Base-by-base conservation (phyloP, 2,888 invertebrate genomes). In the Oasisia sp. region DNA sequence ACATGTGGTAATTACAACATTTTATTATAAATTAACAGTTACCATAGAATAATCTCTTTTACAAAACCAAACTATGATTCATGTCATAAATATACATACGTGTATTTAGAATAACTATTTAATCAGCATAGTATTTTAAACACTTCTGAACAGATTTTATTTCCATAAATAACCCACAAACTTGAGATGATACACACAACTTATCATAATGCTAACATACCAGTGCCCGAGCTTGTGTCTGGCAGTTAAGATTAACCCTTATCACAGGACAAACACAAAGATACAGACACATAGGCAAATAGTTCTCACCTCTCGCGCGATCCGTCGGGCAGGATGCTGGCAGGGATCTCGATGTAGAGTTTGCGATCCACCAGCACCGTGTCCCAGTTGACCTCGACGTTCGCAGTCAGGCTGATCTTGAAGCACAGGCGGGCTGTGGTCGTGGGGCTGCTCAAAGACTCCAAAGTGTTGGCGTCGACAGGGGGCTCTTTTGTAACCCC, bases 341-440 rank as follows among this genome's bases (percentile, higher is more conserved):
- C 97, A 91, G 99, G 99, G 95, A 99, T 97, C 94, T 98, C 98
- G 95, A 99, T 98, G 97, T 98, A 99, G 94, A 99, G 97, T 94
- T 97, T 97, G 93, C 98, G 98, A 93, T 97, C 97, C 89, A 94
- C 94, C 94, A 98, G 97, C 96, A 98, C 97, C 94, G 98, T 98
- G 96, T 98, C 98, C 98, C 98, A 99, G 95, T 97, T 97, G 92
- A 98, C 98, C 95, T 97, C 97, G 93, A 74, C 97, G 91, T 91
- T 91, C 91, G 92, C 92, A n/a, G 92, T 92, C 92, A 92, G 92
- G 58, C 91, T 92, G 92, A 92, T 92, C 92, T 92, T 89, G 94
- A 96, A 95, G 94, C 95, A 94, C 95, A 96, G 94, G 94, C 95
- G 95, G 93, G 94, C 94, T 93, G 95, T 27, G 95, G 92, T 93